These are phyloP conservation scores for Eulemur albifrons DNA, from an alignment of 2,797 vertebrate genomes.

Conservation along the genomic window DNA sequence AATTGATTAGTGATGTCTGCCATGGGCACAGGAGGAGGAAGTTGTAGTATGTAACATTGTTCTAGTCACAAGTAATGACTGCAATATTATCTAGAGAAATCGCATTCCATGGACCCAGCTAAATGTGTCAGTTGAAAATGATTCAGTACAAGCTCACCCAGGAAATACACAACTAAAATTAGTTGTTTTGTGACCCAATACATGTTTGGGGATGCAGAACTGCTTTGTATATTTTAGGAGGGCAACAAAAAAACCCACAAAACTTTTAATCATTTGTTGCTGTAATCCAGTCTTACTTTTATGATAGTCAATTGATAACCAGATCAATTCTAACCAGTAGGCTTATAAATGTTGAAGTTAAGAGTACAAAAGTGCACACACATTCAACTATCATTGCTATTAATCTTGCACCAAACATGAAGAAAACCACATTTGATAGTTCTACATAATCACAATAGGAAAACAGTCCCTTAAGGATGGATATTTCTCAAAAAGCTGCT, in stretches of 20 bases:
- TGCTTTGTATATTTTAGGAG: neutral
- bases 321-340: neutral
- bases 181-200: neutral
- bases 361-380: neutral
- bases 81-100: conserved; percentile 22
- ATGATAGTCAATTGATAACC: neutral
- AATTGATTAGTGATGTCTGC: conserved; percentile 70
- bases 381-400: neutral
- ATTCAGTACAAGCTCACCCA: neutral
- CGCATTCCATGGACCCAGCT: neutral
- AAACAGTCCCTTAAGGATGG: neutral
- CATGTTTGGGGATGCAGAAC: neutral
- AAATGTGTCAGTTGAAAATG: neutral
- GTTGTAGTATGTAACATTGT: neutral
- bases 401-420: neutral
- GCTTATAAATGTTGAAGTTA: neutral
- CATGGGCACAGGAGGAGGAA: neutral
- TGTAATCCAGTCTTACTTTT: neutral
- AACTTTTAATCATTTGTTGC: neutral
- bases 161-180: neutral
- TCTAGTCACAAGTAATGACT: neutral
- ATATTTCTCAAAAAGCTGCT: neutral
- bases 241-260: neutral
- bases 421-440: neutral
- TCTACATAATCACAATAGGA: neutral